These are phyloP conservation scores for Eurosta solidaginis DNA, from an alignment of 1,140 invertebrate species.

Conservation along the genomic window DNA sequence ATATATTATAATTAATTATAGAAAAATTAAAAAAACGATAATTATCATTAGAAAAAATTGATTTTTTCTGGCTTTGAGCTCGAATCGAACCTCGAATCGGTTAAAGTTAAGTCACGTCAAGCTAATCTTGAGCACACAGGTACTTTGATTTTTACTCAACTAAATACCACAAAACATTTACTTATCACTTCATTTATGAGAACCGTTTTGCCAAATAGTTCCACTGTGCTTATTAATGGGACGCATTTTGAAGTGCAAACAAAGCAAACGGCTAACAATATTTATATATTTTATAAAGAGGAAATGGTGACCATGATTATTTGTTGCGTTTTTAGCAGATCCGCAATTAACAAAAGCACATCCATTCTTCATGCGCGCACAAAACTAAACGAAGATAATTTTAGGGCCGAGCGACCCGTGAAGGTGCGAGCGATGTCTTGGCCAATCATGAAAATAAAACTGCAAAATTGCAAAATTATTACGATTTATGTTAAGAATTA, in stretches of 20 bases:
- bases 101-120: no score
- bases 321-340: background rate
- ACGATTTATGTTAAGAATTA: no score
- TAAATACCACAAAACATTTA: no score
- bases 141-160: no score
- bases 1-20: no score
- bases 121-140: no score
- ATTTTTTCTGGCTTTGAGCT: no score
- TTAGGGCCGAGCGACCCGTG: background rate
- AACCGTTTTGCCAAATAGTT: background rate
- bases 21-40: no score
- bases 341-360: constrained; percentile 3
- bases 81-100: no score
- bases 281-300: background rate
- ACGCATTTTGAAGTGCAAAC: constrained; percentile 14
- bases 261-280: background rate
- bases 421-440: background rate
- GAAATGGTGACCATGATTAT: constrained; percentile 5
- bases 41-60: no score
- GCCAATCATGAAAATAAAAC: background rate
- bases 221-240: background rate
- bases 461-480: no score
- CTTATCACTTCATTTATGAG: no score
- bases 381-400: background rate
- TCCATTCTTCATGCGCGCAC: constrained; percentile 1